Evolutionary conservation across 2,888 invertebrate species (phyloP).

Genomic region (Sthenelais limicola): DNA sequence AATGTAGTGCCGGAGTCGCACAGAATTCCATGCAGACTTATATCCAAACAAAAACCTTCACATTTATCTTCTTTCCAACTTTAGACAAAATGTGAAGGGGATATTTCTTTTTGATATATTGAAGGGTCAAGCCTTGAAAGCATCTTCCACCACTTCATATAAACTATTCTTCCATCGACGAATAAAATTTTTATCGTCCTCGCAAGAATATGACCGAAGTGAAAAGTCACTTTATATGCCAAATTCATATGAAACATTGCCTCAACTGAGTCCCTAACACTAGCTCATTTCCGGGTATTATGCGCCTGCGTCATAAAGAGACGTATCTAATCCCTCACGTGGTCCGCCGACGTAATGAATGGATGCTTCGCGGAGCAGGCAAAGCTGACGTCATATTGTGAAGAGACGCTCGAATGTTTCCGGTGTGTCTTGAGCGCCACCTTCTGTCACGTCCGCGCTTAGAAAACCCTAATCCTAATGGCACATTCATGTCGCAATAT

Average conservation of each 20-base stretch:
- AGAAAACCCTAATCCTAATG: slow-evolving; percentile 25
- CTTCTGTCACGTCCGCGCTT: not conserved
- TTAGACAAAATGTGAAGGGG: no score
- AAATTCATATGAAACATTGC: slow-evolving; percentile 35
- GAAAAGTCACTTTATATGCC: no score
- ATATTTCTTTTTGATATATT: no score
- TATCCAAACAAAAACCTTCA: no score
- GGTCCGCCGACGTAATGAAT: slow-evolving; percentile 31
- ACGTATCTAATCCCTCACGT: slow-evolving; percentile 35
- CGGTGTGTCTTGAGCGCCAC: slow-evolving; percentile 4
- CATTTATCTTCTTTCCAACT: no score
- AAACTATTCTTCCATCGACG: no score
- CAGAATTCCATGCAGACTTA: no score
- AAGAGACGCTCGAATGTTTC: slow-evolving; percentile 16
- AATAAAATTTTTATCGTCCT: no score
- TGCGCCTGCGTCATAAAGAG: slow-evolving; percentile 39
- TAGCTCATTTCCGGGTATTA: slow-evolving; percentile 38
- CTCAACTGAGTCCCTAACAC: slow-evolving; percentile 12
- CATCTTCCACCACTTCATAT: no score
- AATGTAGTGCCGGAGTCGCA: no score
- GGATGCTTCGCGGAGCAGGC: not conserved
- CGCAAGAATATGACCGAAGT: no score
- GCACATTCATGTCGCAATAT: slow-evolving; percentile 29
- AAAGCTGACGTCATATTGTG: slow-evolving; percentile 14
- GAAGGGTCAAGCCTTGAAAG: no score